A percentile compares a stretch with the other conserved stretches of the same genome.
These are phyloP conservation scores for Gymnarchus niloticus DNA, from an alignment of 2,113 vertebrate species.

Conservation along the genomic window DNA sequence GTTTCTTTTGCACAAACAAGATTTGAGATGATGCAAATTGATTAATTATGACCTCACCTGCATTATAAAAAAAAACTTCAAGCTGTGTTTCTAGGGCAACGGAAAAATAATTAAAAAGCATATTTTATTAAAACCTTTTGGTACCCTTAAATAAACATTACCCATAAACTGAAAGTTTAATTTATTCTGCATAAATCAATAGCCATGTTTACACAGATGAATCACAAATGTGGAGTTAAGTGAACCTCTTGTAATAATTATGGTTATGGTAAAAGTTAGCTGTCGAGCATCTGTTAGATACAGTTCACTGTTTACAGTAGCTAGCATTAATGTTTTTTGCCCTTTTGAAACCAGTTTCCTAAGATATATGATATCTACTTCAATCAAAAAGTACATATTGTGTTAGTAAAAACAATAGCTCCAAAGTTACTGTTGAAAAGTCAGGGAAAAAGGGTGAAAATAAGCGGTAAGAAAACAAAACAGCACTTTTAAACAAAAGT, in stretches of 20 bases:
- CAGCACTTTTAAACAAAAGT: neutral
- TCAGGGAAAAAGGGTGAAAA: neutral
- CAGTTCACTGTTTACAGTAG: neutral
- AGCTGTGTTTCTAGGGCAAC: slow-evolving; percentile 4
- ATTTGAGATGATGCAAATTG: neutral
- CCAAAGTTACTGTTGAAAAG: neutral
- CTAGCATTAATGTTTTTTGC: neutral
- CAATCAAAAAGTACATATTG: neutral
- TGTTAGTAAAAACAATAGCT: neutral
- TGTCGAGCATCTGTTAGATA: neutral
- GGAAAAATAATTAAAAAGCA: neutral
- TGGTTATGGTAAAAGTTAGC: neutral
- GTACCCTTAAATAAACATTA: neutral
- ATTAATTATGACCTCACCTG: neutral
- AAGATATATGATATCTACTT: neutral
- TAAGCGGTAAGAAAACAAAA: neutral
- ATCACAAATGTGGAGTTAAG: neutral
- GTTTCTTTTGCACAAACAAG: neutral
- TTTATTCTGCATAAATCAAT: neutral
- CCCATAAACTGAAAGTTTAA: neutral
- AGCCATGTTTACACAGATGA: neutral
- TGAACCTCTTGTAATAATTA: neutral
- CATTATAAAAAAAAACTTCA: neutral
- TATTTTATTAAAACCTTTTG: neutral
- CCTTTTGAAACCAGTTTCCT: neutral